Evolutionary conservation across 2,797 vertebrate genomes (phyloP), one percentile per base, ranked within the genome.

Genomic region (Peromyscus eremicus): DNA sequence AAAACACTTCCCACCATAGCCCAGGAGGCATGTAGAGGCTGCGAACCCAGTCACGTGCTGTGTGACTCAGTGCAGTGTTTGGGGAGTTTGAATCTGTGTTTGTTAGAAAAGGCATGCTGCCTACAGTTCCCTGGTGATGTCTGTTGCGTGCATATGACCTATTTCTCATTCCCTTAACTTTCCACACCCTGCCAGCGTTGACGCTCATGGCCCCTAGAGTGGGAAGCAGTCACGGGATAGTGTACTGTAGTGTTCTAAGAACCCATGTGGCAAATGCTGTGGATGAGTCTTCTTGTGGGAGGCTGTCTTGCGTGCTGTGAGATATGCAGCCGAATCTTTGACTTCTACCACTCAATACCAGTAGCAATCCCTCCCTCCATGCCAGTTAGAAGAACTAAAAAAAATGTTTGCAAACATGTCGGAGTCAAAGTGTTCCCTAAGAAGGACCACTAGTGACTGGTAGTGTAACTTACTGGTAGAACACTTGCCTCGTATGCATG

Each of bases 211-310:
- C 29, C 17, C 40, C 62, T 32, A 5, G 37, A 55, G 55, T 37
- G 2, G 70, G 66, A 88, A 62, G 46, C 46, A 13, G 0, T 34
- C 3, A 0, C 0, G 1, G 7, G 68, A 9, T 2, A n/a, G 23
- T n/a, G 16, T 37, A 68, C 25, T 19, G 37, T 4, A 57, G 16
- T 4, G 23, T 27, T 32, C 40, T 83, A 21, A 91, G 93, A 89
- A 37, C 27, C 55, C 10, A 5, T 3, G 0, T 29, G 21, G 17
- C 14, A 14, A n/a, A 6, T n/a, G 62, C 68, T 60, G 1, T 17
- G 1, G 14, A 27, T 70, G 64, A 7, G 27, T 75, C 71, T 75
- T 43, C n/a, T 60, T 29, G 52, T 43, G 14, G 37, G 52, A 4
- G 66, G 12, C 32, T 70, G 84, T 27, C 32, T 55, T 52, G 21